phyloP scores from a whole-genome alignment of 2,888 invertebrate genomes.

The Himalopsyche anomala region DNA sequence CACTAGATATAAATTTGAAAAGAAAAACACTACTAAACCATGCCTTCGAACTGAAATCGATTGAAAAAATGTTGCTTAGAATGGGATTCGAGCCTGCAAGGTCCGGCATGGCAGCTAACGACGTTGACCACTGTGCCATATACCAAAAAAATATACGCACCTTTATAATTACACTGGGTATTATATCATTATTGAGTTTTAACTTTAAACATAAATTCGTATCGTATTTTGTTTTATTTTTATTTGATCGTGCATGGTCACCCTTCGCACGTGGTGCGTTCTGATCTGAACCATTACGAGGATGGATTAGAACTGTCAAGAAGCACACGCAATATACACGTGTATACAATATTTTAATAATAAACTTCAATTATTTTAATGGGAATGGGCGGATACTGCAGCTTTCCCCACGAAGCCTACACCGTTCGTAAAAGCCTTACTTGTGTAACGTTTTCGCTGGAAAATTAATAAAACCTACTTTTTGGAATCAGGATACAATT shows the following conservation, averaged over 20 bases:
- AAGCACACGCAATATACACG: constrained; percentile 59
- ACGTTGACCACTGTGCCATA: too few relatives aligned
- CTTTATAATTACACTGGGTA: too few relatives aligned
- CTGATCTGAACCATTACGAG: constrained; percentile 29
- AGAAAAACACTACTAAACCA: too few relatives aligned
- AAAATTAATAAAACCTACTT: constrained; percentile 12
- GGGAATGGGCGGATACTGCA: constrained; percentile 51
- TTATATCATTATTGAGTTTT: too few relatives aligned
- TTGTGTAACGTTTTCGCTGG: background rate
- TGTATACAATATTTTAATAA: constrained; percentile 62
- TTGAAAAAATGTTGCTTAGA: too few relatives aligned
- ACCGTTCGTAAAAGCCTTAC: background rate
- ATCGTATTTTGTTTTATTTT: too few relatives aligned
- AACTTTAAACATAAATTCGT: too few relatives aligned
- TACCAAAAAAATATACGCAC: too few relatives aligned
- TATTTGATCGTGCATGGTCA: background rate
- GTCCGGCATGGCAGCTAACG: too few relatives aligned
- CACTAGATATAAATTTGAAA: too few relatives aligned
- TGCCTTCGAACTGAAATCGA: too few relatives aligned
- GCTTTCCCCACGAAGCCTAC: background rate
- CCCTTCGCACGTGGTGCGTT: constrained; percentile 1
- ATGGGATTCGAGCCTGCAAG: too few relatives aligned
- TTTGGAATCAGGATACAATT: constrained; percentile 5
- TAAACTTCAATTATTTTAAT: constrained; percentile 63
- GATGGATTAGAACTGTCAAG: constrained; percentile 59